Conservation (phyloP, 1,140 invertebrate species). For the Trichonephila clavipes region DNA sequence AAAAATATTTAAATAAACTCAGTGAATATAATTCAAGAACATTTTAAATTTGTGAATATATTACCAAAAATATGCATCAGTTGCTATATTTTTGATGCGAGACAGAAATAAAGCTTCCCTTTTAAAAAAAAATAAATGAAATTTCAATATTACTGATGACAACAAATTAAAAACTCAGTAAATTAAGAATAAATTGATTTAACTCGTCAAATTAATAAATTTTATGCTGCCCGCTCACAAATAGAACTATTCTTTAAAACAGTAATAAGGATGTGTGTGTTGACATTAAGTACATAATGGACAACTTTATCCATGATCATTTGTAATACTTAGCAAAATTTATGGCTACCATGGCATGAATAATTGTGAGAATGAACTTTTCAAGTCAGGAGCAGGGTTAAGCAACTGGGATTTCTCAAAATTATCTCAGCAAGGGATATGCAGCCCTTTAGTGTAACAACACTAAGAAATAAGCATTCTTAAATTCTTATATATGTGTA, state of each 20-base stretch:
- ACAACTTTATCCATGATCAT: conserved; percentile 43
- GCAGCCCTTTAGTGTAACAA: conserved; percentile 16
- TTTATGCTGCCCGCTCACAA: neutral
- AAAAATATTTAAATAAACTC: too few species aligned
- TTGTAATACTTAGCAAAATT: conserved; percentile 51
- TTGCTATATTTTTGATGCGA: too few species aligned
- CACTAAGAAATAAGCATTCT: conserved; percentile 30
- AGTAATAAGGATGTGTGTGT: conserved; percentile 42
- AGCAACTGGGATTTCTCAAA: conserved; percentile 65
- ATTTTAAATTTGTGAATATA: too few species aligned
- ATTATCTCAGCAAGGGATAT: neutral
- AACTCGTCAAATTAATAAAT: neutral
- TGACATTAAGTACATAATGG: conserved; percentile 38
- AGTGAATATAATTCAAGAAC: too few species aligned
- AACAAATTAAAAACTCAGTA: neutral
- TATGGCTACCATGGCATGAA: conserved; percentile 16
- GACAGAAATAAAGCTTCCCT: neutral
- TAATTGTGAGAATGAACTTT: conserved; percentile 49
- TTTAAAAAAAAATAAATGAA: neutral
- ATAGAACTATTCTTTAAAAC: neutral
- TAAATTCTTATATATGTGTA: conserved; percentile 53
- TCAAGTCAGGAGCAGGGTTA: conserved; percentile 8
- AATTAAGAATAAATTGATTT: neutral
- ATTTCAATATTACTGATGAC: neutral
- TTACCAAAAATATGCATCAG: too few species aligned